Base-by-base conservation (phyloP, 92 coral and sea anemone genomes). In the Phymanthus crucifer region DNA sequence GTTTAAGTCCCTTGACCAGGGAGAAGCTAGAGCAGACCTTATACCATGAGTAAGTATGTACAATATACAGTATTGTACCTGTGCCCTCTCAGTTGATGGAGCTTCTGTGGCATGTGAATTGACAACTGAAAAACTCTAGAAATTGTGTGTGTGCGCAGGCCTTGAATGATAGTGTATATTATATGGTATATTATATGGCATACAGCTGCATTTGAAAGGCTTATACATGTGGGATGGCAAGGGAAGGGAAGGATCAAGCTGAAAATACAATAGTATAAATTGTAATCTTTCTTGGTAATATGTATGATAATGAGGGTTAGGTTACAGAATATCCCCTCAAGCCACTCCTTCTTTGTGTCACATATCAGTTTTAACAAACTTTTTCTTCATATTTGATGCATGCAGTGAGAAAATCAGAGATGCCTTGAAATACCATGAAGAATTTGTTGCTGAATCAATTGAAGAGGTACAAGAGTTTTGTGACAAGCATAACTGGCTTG, bases 401-500 rank as follows among this genome's bases (percentile, higher is more conserved):
- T 43, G 3, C 78, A 95, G 99, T 83, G 93, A 93, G 70, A 84
- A 89, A 85, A 93, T 95, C 13, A 72, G 61, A 36, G 89, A 76
- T 68, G 96, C 94, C 48, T 71, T 95, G 61, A 70, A 72, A 9
- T 78, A 43, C 40, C 96, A 90, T 52, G 85, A 79, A 50, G 77
- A 68, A 57, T 87, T 95, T 73, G 89, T 93, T 32, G 54, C 82
- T 56, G 83, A 83, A 48, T 95, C 99, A 14, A 34, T 88, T 32
- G 83, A 85, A 66, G 99, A 95, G 71, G 96, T 95, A 10, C 66
- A 87, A 35, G 83, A 82, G 77, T 95, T 95, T 70, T 93, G 99
- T 75, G 83, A 88, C 37, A 89, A 86, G 18, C 98, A 95, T 83
- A 76, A 57, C 72, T 95, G 99, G 99, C 72, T 93, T 54, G 87